phyloP scores from a whole-genome alignment of 2,113 vertebrate genomes.

The Ceratotherium simum region DNA sequence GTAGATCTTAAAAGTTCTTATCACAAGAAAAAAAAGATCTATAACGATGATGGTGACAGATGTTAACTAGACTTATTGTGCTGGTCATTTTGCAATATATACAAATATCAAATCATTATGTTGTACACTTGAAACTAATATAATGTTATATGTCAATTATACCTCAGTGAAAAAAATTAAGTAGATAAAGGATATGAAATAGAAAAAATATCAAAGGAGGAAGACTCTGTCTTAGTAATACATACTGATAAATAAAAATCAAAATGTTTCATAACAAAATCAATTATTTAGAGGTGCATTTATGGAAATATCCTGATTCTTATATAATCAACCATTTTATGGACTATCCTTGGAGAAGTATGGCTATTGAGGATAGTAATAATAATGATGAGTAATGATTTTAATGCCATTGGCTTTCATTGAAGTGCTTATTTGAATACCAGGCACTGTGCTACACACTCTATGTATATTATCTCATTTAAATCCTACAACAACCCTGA shows the following conservation, averaged over 20 bases:
- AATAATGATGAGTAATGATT: slow-evolving; percentile 17
- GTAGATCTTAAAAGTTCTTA: slow-evolving; percentile 1
- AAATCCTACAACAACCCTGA: not conserved
- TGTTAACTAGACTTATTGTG: not conserved
- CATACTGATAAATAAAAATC: slow-evolving; percentile 36
- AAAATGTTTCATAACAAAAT: slow-evolving; percentile 23
- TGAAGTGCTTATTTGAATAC: not conserved
- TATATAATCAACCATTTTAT: slow-evolving; percentile 3
- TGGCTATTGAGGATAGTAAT: not conserved
- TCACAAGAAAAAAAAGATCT: not conserved
- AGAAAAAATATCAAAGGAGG: slow-evolving; percentile 37
- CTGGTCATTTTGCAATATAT: not conserved
- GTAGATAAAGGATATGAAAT: not conserved
- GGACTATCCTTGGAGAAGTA: not conserved
- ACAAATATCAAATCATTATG: not conserved
- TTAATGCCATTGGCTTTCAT: slow-evolving; percentile 22
- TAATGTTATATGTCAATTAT: not conserved
- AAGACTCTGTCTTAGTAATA: not conserved
- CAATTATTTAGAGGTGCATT: not conserved
- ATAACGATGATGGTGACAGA: not conserved
- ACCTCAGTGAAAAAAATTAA: not conserved
- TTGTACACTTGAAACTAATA: not conserved
- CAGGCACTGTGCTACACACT: not conserved
- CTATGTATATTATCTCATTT: not conserved
- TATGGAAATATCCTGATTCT: not conserved